Evolutionary conservation across 2,888 invertebrate genomes (phyloP), one percentile per base, ranked within the genome.

Genomic region (Pterostichus madidus): DNA sequence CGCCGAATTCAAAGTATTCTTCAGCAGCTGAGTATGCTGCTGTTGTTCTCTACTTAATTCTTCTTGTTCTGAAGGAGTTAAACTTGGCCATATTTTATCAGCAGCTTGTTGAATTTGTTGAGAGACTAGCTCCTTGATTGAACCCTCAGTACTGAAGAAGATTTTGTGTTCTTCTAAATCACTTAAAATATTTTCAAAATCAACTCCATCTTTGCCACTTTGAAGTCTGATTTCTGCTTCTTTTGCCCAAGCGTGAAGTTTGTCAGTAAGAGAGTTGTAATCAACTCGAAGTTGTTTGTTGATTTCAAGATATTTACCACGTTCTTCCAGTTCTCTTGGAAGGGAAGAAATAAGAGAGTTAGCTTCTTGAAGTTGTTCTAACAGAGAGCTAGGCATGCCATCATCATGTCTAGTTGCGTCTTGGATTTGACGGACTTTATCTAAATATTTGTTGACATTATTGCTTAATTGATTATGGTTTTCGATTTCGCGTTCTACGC

Each of bases 131-230:
- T 96, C 96, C 83, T 95, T 94, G 88, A 96, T 95, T 24, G 93
- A 92, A 0, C 93, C 91, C 87, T 97, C 96, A 56, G 95, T 95
- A 84, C 94, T 93, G 89, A 97, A 97, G 93, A 96, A 97, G 52
- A 94, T 93, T 90, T 96, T 97, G 88, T 97, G 97, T 86, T 97
- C 96, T 87, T 97, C 96, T 31, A 98, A 91, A 87, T 97, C 96
- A 6, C 93, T 92, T 71, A 94, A 91, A 7, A 98, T 94, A 85
- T 96, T 96, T 86, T 96, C 96, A 87, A 97, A 97, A 88, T 98
- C 96, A 5, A 98, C 94, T 11, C 97, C 97, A 85, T 96, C 95
- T 87, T 95, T 95, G 84, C 95, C 94, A 87, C 95, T 94, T 84
- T 94, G 93, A 24, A 98, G 89, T 59, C 95, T 93, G 73, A 94